These are phyloP conservation scores for Pseudomugil tenellus DNA, from an alignment of 2,797 vertebrate genomes.

Conservation along the genomic window DNA sequence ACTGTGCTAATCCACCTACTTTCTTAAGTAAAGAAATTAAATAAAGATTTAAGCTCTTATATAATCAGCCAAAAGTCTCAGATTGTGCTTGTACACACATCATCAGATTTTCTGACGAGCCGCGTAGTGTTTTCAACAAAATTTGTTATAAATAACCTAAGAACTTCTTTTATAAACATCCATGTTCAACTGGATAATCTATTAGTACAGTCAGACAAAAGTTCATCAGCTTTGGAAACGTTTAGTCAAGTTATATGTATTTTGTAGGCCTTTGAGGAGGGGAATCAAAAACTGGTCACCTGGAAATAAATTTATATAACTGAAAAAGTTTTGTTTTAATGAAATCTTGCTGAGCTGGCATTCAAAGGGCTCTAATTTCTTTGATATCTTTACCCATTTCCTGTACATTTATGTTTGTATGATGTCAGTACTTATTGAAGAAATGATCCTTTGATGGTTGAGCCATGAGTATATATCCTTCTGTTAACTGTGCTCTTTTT, in stretches of 20 bases:
- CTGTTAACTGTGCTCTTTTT: slow-evolving; percentile 35
- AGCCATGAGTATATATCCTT: slow-evolving; percentile 28
- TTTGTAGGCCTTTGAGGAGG: not conserved
- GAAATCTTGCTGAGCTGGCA: not conserved
- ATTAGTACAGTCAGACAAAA: not conserved
- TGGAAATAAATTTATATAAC: not conserved
- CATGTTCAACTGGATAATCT: not conserved
- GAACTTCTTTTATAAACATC: not conserved
- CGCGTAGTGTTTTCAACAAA: not conserved
- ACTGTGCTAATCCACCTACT: no score
- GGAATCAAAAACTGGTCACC: not conserved
- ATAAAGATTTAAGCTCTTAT: no score
- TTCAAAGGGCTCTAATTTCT: not conserved
- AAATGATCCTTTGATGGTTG: slow-evolving; percentile 31
- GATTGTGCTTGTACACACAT: no score
- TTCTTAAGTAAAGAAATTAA: not conserved
- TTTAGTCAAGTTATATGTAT: not conserved
- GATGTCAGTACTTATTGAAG: not conserved
- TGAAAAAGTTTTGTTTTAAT: not conserved
- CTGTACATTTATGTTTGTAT: slow-evolving; percentile 6
- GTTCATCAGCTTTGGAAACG: not conserved
- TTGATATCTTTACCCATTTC: not conserved
- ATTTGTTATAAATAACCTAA: not conserved
- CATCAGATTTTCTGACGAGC: not conserved
- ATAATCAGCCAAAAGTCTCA: not conserved